Evolutionary conservation across 1,140 invertebrate genomes (phyloP).

Genomic region (Lucilia sericata): DNA sequence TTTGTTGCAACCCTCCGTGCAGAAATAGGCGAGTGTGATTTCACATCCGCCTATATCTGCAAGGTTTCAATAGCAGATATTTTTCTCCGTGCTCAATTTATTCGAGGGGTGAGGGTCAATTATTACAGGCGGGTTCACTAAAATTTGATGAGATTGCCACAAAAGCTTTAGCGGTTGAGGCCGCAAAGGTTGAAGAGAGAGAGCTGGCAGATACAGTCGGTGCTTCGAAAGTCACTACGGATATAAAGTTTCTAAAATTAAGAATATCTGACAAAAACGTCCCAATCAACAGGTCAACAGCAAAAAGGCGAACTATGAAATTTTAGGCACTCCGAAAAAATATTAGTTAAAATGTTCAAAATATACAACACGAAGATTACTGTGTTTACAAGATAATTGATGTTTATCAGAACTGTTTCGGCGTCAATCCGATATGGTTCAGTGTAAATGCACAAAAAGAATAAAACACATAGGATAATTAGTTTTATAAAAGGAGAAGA

Average conservation of each 20-base stretch:
- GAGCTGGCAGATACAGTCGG: background rate
- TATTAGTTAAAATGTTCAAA: background rate
- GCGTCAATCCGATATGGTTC: too few relatives aligned
- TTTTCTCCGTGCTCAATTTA: too few relatives aligned
- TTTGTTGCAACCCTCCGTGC: too few relatives aligned
- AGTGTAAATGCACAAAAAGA: too few relatives aligned
- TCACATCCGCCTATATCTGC: too few relatives aligned
- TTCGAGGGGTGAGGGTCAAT: background rate
- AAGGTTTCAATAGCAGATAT: too few relatives aligned
- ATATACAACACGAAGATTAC: background rate
- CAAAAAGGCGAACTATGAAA: background rate
- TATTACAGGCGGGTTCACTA: background rate
- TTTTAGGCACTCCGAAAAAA: background rate
- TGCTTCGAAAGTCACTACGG: background rate
- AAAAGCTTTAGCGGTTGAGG: background rate
- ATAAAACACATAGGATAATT: too few relatives aligned
- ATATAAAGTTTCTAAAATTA: background rate
- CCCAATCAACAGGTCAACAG: background rate
- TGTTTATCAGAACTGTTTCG: constrained; percentile 35
- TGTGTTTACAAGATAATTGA: constrained; percentile 2
- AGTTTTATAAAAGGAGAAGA: too few relatives aligned
- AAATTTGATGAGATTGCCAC: background rate
- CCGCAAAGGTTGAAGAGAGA: background rate
- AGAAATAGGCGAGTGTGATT: too few relatives aligned
- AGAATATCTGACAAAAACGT: background rate